A percentile compares a stretch with the other conserved stretches of the same genome.
Evolutionary conservation across 2,888 invertebrate species (phyloP).

Genomic region (Metallyticus violacea): DNA sequence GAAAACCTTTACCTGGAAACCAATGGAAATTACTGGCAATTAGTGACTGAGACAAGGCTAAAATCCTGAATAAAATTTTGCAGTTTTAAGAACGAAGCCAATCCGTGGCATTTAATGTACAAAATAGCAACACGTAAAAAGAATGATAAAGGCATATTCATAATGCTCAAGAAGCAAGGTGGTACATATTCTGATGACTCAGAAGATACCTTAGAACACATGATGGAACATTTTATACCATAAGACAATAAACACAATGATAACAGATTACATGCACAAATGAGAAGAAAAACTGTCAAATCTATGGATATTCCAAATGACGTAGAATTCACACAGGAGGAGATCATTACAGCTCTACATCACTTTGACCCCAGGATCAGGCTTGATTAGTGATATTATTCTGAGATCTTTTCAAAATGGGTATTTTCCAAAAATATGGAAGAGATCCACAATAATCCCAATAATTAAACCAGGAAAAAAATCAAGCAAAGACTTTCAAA

Average conservation of each 20-base stretch:
- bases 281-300: background rate
- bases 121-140: background rate
- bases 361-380: background rate
- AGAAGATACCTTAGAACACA: background rate
- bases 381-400: background rate
- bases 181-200: background rate
- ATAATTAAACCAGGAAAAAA: background rate
- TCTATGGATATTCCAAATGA: background rate
- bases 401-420: background rate
- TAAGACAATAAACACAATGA: background rate
- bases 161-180: background rate
- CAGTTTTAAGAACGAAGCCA: background rate
- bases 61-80: background rate
- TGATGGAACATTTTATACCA: background rate
- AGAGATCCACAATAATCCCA: background rate
- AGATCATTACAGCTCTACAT: background rate
- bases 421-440: background rate
- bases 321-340: background rate
- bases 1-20: background rate
- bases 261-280: background rate
- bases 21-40: background rate
- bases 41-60: background rate
- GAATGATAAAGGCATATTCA: background rate
- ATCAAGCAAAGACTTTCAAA: background rate
- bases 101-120: background rate